Conservation (phyloP, 2,113 vertebrate species). For the Rhegmatorhina hoffmannsi region DNA sequence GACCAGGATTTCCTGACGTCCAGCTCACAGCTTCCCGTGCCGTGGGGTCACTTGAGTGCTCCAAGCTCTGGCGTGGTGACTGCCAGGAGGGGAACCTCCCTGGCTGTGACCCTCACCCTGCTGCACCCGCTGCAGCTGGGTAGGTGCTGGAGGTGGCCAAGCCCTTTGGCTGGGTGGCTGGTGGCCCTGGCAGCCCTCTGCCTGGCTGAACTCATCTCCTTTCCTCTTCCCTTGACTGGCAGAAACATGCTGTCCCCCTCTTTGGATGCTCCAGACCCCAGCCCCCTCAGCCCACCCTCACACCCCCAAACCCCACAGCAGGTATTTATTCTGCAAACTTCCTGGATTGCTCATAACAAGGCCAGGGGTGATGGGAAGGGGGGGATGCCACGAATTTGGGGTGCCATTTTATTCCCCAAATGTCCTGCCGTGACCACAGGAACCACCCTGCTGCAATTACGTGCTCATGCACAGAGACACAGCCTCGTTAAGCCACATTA, state of each 20-base stretch:
- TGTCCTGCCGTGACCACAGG: rapidly evolving
- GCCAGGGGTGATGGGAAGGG: not conserved
- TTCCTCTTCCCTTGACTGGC: not conserved
- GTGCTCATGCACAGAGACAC: rapidly evolving
- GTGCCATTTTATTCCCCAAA: not conserved
- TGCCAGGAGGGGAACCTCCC: not conserved
- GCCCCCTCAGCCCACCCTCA: not conserved
- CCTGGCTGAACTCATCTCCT: not conserved
- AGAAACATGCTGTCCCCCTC: not conserved
- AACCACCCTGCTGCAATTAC: not conserved
- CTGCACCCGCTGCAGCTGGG: not conserved
- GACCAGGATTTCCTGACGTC: constrained; percentile 41
- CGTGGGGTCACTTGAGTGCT: not conserved
- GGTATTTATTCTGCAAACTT: not conserved
- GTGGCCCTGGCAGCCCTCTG: not conserved
- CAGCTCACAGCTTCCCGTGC: not conserved
- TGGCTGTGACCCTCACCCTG: not conserved
- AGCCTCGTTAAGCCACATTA: not conserved
- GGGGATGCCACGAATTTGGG: not conserved
- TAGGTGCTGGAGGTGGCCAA: not conserved
- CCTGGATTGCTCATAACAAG: not conserved
- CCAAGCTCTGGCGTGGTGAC: rapidly evolving
- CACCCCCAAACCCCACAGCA: not conserved
- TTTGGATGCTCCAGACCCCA: not conserved
- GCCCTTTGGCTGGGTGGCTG: not conserved